Evolutionary conservation across 2,888 invertebrate species (phyloP).

Genomic region (Portevinia maculata): DNA sequence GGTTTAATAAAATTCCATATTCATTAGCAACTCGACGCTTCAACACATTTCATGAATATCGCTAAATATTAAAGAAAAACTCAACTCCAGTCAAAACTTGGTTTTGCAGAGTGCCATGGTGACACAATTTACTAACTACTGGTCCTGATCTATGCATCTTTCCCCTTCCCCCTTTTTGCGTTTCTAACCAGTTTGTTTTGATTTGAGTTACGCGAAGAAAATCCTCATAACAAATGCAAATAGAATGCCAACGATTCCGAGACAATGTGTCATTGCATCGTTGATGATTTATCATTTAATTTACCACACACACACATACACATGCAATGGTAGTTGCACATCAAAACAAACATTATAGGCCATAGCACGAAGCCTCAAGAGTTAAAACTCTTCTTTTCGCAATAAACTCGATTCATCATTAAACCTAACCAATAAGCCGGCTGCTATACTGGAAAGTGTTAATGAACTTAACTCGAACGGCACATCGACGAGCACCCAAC

Average conservation of each 20-base stretch:
- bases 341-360: slow-evolving; percentile 4
- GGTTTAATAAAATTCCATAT: slow-evolving; percentile 33
- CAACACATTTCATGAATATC: slow-evolving; percentile 8
- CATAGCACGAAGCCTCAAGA: slow-evolving; percentile 5
- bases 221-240: slow-evolving; percentile 43
- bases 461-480: slow-evolving; percentile 68
- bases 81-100: slow-evolving; percentile 10
- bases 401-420: slow-evolving; percentile 58
- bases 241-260: slow-evolving; percentile 37
- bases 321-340: neutral
- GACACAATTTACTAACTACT: slow-evolving; percentile 50
- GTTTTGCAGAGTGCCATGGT: slow-evolving; percentile 29
- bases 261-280: slow-evolving; percentile 33
- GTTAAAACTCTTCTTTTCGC: slow-evolving; percentile 49
- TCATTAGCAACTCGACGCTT: slow-evolving; percentile 51
- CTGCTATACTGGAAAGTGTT: slow-evolving; percentile 62
- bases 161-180: neutral
- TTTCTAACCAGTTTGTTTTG: slow-evolving; percentile 30
- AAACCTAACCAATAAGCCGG: slow-evolving; percentile 33
- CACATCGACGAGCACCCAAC: slow-evolving; percentile 25
- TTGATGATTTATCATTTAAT: slow-evolving; percentile 31
- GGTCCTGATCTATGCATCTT: slow-evolving; percentile 31
- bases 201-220: neutral
- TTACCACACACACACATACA: slow-evolving; percentile 25
- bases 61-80: slow-evolving; percentile 15